Base-by-base conservation (phyloP, 2,797 vertebrate species). In the Parambassis ranga region DNA sequence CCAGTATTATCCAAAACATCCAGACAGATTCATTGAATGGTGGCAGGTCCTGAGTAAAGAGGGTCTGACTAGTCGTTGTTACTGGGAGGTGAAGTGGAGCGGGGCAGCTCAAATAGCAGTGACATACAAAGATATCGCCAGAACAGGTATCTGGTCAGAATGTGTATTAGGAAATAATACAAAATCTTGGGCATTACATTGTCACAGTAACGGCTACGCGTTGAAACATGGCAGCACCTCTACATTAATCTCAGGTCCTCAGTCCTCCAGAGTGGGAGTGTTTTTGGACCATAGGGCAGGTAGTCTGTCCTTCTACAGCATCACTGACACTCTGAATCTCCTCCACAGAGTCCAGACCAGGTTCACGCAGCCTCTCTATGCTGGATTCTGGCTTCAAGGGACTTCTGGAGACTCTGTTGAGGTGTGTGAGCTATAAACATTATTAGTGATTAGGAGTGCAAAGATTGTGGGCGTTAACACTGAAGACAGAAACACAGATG, bases 81-180 rank as follows among this genome's bases (percentile, higher is more conserved):
- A 59, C 49, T 71, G 51, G 57, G 67, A 76, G 57, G 62, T 75
- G 53, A 16, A 59, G 9, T 26, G 10, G 27, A 22, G 31, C 4
- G 6, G 36, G 11, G 3, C 0, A 0, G 27, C 50, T 44, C 0
- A 0, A 1, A 7, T 61, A 10, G 44, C 44, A 4, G 46, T 42
- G 4, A 31, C 52, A 7, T 59, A 68, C 30, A 58, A 32, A 5
- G 1, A 48, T 18, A 58, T 67, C 13, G 10, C n/a, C 3, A 33
- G 44, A 30, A 36, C 0, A 16, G 63, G 63, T 10, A 8, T n/a
- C 5, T 0, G 0, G 0, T 0, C 7, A 0, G 6, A 62, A 18
- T 51, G 39, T 57, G 33, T 3, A 13, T 70, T 75, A 48, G 56
- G 72, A 52, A 1, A 0, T 0, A 52, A 71, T 43, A 3, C 33